phyloP scores from a whole-genome alignment of 2,797 vertebrate species.

The Cheirogaleus major region DNA sequence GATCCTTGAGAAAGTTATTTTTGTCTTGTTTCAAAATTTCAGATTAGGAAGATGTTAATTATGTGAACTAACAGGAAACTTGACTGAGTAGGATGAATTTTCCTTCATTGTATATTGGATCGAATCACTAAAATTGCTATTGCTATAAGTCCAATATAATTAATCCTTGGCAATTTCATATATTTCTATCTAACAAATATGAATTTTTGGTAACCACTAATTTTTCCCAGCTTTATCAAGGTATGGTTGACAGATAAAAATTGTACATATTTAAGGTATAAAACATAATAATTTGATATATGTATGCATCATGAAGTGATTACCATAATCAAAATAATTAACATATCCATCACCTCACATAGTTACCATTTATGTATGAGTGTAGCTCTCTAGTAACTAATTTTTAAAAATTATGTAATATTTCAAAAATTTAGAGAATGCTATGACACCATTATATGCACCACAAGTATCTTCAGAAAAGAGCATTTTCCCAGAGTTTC shows the following conservation, averaged over 20 bases:
- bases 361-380: not conserved
- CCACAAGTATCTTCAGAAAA: not conserved
- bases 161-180: slow-evolving; percentile 27
- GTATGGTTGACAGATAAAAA: not conserved
- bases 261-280: not conserved
- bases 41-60: not conserved
- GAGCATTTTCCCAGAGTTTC: not conserved
- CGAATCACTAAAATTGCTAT: not conserved
- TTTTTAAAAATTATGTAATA: not conserved
- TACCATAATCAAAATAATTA: not conserved
- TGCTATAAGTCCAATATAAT: not conserved
- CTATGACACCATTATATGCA: not conserved
- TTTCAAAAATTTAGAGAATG: not conserved
- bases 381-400: not conserved
- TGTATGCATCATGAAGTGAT: not conserved
- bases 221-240: not conserved
- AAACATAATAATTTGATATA: not conserved
- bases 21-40: not conserved
- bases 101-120: not conserved
- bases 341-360: not conserved
- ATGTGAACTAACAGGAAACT: not conserved
- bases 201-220: not conserved
- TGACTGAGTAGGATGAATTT: not conserved
- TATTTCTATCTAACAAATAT: not conserved
- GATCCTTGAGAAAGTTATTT: not conserved